Evolutionary conservation across 1,140 invertebrate species (phyloP).

Genomic region (Drosophila tani): DNA sequence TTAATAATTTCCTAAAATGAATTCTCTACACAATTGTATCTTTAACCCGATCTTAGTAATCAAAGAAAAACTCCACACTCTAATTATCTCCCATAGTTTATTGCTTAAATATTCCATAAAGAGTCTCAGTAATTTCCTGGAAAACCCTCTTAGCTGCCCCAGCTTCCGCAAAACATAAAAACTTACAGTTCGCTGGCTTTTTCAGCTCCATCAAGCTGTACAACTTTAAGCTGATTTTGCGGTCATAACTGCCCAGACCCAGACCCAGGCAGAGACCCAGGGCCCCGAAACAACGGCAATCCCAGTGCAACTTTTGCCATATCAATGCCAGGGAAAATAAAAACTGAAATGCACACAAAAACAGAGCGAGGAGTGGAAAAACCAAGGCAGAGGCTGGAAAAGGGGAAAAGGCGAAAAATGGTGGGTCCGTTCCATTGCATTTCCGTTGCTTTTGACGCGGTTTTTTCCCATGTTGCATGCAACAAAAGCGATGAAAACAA

Average conservation of each 20-base stretch:
- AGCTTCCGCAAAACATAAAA: conserved; percentile 1
- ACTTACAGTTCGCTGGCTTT: conserved; percentile 25
- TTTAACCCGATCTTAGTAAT: not conserved
- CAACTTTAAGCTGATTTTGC: conserved; percentile 57
- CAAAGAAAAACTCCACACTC: not conserved
- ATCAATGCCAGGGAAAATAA: conserved; percentile 53
- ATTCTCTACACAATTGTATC: fast-evolving
- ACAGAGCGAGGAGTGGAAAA: conserved; percentile 16
- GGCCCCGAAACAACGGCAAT: conserved; percentile 46
- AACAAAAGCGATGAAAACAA: conserved; percentile 46
- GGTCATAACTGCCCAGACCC: conserved; percentile 39
- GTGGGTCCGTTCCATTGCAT: conserved; percentile 61
- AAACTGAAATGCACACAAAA: conserved; percentile 24
- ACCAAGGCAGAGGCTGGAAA: not conserved
- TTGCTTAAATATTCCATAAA: not conserved
- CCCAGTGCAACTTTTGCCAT: conserved; percentile 51
- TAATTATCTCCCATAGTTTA: not conserved
- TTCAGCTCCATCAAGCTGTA: conserved; percentile 29
- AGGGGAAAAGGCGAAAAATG: conserved; percentile 16
- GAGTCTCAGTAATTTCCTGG: not conserved
- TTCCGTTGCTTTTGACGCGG: conserved; percentile 79
- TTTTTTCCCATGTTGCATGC: conserved; percentile 49
- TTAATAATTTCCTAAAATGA: not conserved
- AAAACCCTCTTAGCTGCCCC: not conserved
- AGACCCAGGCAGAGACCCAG: not conserved